Evolutionary conservation across 2,888 invertebrate species (phyloP).

Genomic region (Ornithoptera alexandrae): DNA sequence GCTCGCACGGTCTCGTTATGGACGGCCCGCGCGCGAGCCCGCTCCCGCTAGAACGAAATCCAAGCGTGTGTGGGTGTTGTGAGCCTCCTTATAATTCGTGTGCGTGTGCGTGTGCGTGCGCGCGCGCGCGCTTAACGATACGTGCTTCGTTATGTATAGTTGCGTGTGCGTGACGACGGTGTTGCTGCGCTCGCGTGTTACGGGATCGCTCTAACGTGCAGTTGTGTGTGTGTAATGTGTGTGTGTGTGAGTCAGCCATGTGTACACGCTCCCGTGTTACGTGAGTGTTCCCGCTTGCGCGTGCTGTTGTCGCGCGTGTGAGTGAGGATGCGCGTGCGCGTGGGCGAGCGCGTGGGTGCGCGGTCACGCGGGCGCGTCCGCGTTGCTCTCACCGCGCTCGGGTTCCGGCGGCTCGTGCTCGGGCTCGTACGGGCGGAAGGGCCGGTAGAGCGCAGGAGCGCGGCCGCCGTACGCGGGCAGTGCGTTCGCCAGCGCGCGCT

Average conservation of each 20-base stretch:
- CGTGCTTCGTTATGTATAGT: no score
- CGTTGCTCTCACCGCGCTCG: slow-evolving; percentile 27
- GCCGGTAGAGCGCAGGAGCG: slow-evolving; percentile 55
- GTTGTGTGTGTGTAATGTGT: no score
- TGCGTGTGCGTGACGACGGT: not conserved
- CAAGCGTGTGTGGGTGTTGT: slow-evolving; percentile 35
- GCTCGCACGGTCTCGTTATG: no score
- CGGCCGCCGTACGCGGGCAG: slow-evolving; percentile 37
- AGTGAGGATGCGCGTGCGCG: slow-evolving; percentile 11
- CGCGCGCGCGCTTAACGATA: not conserved
- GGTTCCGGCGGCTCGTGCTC: slow-evolving; percentile 38
- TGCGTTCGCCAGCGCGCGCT: slow-evolving; percentile 50
- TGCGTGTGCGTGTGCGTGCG: slow-evolving; percentile 15
- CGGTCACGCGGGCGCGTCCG: slow-evolving; percentile 28
- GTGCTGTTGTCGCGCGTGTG: not conserved
- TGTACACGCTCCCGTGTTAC: no score
- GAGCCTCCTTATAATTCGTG: no score
- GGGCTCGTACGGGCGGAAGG: slow-evolving; percentile 56
- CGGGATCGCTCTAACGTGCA: no score
- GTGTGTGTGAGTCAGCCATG: no score
- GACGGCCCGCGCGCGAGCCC: not conserved
- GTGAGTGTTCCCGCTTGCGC: no score
- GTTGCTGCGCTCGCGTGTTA: no score
- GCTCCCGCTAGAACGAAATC: not conserved
- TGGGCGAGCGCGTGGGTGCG: not conserved